A percentile compares a stretch with the other conserved stretches of the same genome.
Evolutionary conservation across 2,113 vertebrate genomes (phyloP).

Genomic region (Echinops telfairi): DNA sequence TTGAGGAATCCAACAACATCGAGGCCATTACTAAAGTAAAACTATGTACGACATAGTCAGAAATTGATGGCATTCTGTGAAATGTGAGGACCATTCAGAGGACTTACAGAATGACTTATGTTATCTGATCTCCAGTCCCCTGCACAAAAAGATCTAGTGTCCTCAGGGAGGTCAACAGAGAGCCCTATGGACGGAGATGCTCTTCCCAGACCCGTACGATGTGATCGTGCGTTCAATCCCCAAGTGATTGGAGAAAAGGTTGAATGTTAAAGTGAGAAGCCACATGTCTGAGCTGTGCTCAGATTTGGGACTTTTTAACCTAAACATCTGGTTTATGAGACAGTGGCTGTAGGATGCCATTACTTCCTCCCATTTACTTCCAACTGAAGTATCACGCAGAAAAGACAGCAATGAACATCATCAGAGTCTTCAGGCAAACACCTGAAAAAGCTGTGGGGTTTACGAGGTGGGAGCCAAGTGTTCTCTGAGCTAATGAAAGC

Average conservation of each 20-base stretch:
- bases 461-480: background rate
- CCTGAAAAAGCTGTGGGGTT: background rate
- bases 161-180: background rate
- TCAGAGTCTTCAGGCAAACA: background rate
- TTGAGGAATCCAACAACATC: slow-evolving; percentile 29
- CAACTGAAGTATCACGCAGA: background rate
- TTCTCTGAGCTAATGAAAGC: slow-evolving; percentile 29
- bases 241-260: background rate
- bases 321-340: background rate
- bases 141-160: background rate
- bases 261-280: background rate
- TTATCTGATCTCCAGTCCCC: background rate
- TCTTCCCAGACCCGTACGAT: background rate
- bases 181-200: background rate
- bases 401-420: background rate
- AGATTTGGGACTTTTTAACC: background rate
- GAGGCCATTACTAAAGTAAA: background rate
- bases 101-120: background rate
- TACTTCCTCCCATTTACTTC: background rate
- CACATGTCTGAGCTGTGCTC: background rate
- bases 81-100: background rate
- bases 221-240: too few species aligned
- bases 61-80: slow-evolving; percentile 27
- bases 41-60: slow-evolving; percentile 29
- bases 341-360: background rate